phyloP scores from a whole-genome alignment of 92 coral and sea anemone species.

The Parazoanthus swiftii region DNA sequence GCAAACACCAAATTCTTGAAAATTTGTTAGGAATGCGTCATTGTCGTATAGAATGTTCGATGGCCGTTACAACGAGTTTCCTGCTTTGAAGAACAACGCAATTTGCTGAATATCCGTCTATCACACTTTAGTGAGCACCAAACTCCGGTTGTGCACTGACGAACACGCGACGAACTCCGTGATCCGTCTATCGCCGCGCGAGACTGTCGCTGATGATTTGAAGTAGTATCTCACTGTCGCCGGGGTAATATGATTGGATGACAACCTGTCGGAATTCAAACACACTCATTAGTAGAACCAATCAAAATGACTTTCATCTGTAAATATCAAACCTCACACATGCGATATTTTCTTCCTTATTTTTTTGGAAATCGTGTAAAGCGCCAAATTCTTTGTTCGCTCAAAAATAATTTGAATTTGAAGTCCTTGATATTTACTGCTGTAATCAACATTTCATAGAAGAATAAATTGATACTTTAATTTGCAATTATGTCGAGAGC shows the following conservation, averaged over 20 bases:
- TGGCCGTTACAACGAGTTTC: background rate
- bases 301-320: slow-evolving; percentile 46
- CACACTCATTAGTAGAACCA: slow-evolving; percentile 66
- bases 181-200: slow-evolving; percentile 66
- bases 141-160: slow-evolving; percentile 38
- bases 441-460: slow-evolving; percentile 5
- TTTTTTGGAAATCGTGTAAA: slow-evolving; percentile 5
- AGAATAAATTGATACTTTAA: background rate
- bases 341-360: slow-evolving; percentile 62
- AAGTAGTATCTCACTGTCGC: slow-evolving; percentile 54
- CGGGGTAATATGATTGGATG: slow-evolving; percentile 65
- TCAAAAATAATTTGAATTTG: background rate
- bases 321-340: slow-evolving; percentile 55
- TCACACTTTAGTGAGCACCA: slow-evolving; percentile 6
- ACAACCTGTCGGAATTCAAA: slow-evolving; percentile 85
- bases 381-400: background rate
- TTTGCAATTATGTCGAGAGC: background rate
- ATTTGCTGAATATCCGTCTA: background rate
- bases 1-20: background rate
- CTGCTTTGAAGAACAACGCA: background rate
- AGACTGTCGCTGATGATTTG: slow-evolving; percentile 77
- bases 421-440: background rate
- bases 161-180: slow-evolving; percentile 58
- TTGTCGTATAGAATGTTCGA: background rate
- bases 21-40: background rate